Evolutionary conservation across 2,113 vertebrate genomes (phyloP).

Genomic region (Lagopus muta): DNA sequence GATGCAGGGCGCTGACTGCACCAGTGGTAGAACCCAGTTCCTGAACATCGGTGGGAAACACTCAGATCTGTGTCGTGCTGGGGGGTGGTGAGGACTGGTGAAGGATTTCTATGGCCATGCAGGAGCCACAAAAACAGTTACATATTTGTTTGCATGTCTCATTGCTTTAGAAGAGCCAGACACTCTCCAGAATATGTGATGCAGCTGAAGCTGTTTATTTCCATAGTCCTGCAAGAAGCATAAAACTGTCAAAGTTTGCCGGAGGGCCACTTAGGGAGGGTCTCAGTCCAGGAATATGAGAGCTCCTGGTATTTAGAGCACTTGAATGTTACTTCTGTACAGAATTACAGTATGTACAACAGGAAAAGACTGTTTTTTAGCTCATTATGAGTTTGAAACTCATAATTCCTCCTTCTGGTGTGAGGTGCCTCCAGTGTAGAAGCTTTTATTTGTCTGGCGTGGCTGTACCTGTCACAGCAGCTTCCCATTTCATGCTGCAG

Average conservation of each 20-base stretch:
- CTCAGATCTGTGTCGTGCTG: not conserved
- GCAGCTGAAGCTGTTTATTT: not conserved
- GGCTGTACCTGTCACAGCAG: not conserved
- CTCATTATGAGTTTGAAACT: not conserved
- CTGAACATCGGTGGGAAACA: not conserved
- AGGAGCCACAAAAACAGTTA: not conserved
- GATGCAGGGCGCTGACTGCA: too few relatives aligned
- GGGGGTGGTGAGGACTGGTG: not conserved
- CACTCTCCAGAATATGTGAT: not conserved
- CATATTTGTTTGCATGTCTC: not conserved
- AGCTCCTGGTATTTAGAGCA: not conserved
- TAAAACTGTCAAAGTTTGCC: not conserved
- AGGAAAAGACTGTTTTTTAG: not conserved
- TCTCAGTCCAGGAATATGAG: not conserved
- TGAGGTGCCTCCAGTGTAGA: not conserved
- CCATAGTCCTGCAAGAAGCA: not conserved
- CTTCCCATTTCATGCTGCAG: not conserved
- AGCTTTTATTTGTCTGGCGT: not conserved
- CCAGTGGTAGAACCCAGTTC: not conserved
- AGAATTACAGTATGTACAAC: accelerated
- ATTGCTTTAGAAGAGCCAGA: not conserved
- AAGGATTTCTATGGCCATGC: not conserved
- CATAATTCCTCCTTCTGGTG: not conserved
- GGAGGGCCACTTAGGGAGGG: not conserved
- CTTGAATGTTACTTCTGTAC: not conserved